Conservation (phyloP, 2,888 invertebrate genomes). For the Acanthacorydalis orientalis region DNA sequence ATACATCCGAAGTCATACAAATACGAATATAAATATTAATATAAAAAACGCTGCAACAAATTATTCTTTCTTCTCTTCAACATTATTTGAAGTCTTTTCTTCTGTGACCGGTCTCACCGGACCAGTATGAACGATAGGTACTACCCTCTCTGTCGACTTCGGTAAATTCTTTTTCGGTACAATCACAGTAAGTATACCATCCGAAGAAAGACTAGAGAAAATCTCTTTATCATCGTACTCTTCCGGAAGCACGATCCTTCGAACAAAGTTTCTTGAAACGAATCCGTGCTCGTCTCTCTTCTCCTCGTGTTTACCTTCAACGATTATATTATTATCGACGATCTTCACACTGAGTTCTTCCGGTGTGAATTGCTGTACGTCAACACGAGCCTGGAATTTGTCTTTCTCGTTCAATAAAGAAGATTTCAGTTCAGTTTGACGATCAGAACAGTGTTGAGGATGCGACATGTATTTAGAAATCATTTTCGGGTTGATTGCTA, state of each 20-base stretch:
- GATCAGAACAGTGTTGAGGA: too few species aligned
- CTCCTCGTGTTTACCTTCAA: conserved; percentile 33
- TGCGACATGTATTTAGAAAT: too few species aligned
- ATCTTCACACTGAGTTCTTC: conserved; percentile 30
- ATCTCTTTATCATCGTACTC: conserved; percentile 26
- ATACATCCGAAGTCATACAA: too few species aligned
- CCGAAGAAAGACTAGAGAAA: conserved; percentile 27
- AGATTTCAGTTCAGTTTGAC: too few species aligned
- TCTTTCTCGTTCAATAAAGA: conserved; percentile 39
- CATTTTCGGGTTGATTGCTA: too few species aligned
- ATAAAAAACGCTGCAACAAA: too few species aligned
- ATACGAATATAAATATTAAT: too few species aligned
- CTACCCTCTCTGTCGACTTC: neutral
- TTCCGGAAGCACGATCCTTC: conserved; percentile 28
- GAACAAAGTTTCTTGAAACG: conserved; percentile 29
- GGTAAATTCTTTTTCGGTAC: conserved; percentile 20
- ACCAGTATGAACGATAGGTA: conserved; percentile 3
- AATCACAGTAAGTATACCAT: conserved; percentile 28
- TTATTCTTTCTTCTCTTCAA: too few species aligned
- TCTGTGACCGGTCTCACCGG: neutral
- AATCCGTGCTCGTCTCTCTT: conserved; percentile 30
- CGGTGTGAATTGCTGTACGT: conserved; percentile 39
- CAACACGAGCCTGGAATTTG: conserved; percentile 48
- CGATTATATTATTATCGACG: conserved; percentile 24
- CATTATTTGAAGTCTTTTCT: too few species aligned